Evolutionary conservation across 2,888 invertebrate genomes (phyloP), one percentile per base, ranked within the genome.

Genomic region (Germaria angustata): DNA sequence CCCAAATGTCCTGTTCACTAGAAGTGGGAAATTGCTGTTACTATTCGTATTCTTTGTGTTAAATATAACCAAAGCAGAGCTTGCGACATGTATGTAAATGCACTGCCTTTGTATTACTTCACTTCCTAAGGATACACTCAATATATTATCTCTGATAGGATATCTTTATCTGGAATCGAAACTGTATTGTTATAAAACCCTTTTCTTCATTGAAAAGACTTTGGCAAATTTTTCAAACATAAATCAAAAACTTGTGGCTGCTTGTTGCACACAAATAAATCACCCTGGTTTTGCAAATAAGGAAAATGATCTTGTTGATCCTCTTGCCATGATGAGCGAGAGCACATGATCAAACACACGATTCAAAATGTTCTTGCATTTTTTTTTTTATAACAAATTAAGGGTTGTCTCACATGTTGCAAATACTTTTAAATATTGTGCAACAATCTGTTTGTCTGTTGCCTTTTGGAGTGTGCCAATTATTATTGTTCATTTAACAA

Each of bases 401-500:
- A 5, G 71, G 71, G 71, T 59, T 59, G 24, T 28, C 28, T 3
- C 5, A 36, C 3, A n/a, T 71, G 3, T 46, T 59, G 71, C 71
- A 36, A 49, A 59, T 59, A 49, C 22, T 34, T 13, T 34, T 20
- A 59, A 36, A 59, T 36, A 28, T 17, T 71, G 59, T 59, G 59
- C 46, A 59, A 59, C 32, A 46, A 55, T 41, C 36, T 20, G 20
- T 22, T n/a, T 36, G 2, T 55, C 2, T 46, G 13, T 15, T 36
- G 11, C 13, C 15, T 24, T 28, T 39, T 46, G 66, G 28, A 76
- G 65, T 66, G 75, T 76, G 75, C 55, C 75, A 66, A 46, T 61
- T 61, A 24, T 28, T 44, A 15, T 65, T 65, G 44, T 75, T 75
- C 22, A 44, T 46, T 75, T 44, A 65, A 55, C 46, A 75, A 55